Base-by-base conservation (phyloP, 2,797 vertebrate genomes). In the Dallia pectoralis region DNA sequence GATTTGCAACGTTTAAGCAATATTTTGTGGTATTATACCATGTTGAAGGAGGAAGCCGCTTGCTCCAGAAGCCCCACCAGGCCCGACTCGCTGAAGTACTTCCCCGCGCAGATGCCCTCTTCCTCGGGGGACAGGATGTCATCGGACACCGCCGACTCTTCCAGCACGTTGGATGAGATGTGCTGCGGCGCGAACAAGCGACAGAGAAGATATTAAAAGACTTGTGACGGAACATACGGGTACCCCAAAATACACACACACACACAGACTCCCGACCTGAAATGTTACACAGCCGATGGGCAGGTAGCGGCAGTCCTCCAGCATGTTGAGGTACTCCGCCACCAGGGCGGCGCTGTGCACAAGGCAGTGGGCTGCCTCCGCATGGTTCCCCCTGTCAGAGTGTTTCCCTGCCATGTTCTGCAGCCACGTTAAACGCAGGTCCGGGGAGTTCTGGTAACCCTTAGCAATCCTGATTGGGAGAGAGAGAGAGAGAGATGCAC, bases 371-470 rank as follows among this genome's bases (percentile, higher is more conserved):
- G 96, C 96, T 0, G 96, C 95, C 85, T 97, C 96, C 0, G 96
- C 96, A 0, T 97, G 96, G 86, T 96, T 96, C 11, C 93, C 94
- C 73, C 94, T 91, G 84, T 95, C 94, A 0, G 93, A 94, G 71
- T 97, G 96, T 67, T 97, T 97, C 7, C 95, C 93, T 0, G 96
- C 96, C 96, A 97, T 97, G 87, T 97, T 97, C 90, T 97, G 96
- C 15, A 97, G 93, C 96, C 96, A 97, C 0, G 96, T 97, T 74
- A 97, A 90, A n/a, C 96, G 93, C 80, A 97, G 85, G 79, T 97
- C 96, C 0, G 96, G 96, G 0, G 96, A 97, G 77, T 95, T 96
- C 89, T 97, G 96, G 90, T 97, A 97, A 67, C 96, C 96, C 72
- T 97, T 96, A 61, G 96, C 96, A 30, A 97, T 97, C 84, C 96